Evolutionary conservation across 1,140 invertebrate species (phyloP), one percentile per base, ranked within the genome.

Genomic region (Philopotamus ludificatus): DNA sequence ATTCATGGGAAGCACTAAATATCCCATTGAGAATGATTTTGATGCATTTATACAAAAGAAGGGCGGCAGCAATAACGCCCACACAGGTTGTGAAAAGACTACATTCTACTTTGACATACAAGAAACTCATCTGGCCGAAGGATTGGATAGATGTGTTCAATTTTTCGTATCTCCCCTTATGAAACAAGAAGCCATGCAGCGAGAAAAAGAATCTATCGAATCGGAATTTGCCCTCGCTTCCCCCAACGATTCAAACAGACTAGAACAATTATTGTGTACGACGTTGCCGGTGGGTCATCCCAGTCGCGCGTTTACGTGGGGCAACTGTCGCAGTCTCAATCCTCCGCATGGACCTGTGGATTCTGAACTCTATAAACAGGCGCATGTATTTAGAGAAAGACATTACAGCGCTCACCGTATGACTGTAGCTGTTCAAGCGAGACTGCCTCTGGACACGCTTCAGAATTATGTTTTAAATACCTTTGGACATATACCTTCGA

Each of bases 151-250:
- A 70, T 97, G 97, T 81, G 87, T 92, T 42, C 90, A 96, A 73
- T 92, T 96, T 79, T 95, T 98, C 76, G 89, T 92, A 16, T 83
- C 85, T 41, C 95, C 95, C 1, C 77, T 96, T 26, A 93, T 97
- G 86, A 88, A 87, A 72, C 83, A 88, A 72, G 89, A 91, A 66
- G 88, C 93, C 0, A 96, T 96, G 81, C 86, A 89, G 45, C 82
- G 93, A 22, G 95, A 98, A 80, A 82, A 94, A n/a, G 91, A 94
- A 76, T 89, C 94, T 0, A 90, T 98, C 2, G 91, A 97, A 75
- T 95, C 93, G 10, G 91, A 93, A 76, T 94, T 92, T 76, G 85
- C 89, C 70, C 86, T 90, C 79, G 84, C 86, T 2, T 68, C 87
- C 8, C 84, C 86, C 2, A 85, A 83, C 8, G 91, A 94, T 74